Percentiles rank a stretch among this genome's conserved stretches.
These are phyloP conservation scores for Xyrauchen texanus DNA, from an alignment of 2,113 vertebrate species.

Conservation along the genomic window DNA sequence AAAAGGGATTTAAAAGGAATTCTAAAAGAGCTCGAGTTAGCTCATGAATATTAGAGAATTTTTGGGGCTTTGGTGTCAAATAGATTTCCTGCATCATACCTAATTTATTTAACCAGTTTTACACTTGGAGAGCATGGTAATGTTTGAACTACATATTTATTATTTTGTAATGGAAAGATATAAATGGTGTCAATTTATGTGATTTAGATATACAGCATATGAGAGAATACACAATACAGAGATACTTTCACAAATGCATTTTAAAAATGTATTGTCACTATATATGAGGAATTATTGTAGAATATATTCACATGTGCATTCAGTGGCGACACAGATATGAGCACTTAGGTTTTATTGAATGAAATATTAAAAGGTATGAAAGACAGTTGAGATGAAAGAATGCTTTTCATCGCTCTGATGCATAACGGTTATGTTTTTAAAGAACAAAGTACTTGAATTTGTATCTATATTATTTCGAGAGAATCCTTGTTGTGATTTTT, in stretches of 20 bases:
- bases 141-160: constrained; percentile 56
- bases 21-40: constrained; percentile 1
- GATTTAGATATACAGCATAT: constrained; percentile 38
- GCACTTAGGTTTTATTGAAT: constrained; percentile 36
- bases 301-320: constrained; percentile 27
- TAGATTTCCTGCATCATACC: constrained; percentile 41
- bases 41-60: constrained; percentile 30
- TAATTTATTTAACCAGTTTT: constrained; percentile 50
- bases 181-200: constrained; percentile 44
- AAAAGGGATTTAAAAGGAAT: constrained; percentile 18
- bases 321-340: constrained; percentile 19
- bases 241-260: constrained; percentile 35
- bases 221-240: constrained; percentile 30
- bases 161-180: constrained; percentile 52
- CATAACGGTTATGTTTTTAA: constrained; percentile 36
- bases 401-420: constrained; percentile 8
- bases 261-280: constrained; percentile 35
- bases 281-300: constrained; percentile 41
- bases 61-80: not conserved
- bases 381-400: too few relatives aligned
- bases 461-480: constrained; percentile 8
- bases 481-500: constrained; percentile 46
- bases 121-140: constrained; percentile 46
- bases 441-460: not conserved
- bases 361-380: constrained; percentile 14